Evolutionary conservation across 1,140 invertebrate species (phyloP), one percentile per base, ranked within the genome.

Genomic region (Intoshia linei): DNA sequence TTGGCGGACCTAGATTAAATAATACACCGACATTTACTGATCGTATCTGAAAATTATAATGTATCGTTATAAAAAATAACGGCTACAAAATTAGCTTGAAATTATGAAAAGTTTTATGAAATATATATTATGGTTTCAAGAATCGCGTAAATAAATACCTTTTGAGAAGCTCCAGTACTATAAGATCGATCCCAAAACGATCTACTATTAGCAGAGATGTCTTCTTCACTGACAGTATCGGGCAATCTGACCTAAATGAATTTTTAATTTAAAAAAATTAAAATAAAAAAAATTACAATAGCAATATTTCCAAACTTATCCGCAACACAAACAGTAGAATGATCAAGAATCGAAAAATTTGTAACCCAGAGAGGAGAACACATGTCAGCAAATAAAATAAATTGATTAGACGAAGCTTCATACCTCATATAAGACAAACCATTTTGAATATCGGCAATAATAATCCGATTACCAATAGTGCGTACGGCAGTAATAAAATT

Each of bases 291-390:
- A 59, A 65, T 64, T 51, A 90, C 71, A 41, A 92, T 67, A 37
- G 72, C 68, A 43, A 98, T 66, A 51, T 92, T 95, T n/a, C 87
- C 90, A 66, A 93, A 98, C 57, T 93, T 93, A 54, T 98, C 90
- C 3, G 76, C 77, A 23, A 74, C 71, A 0, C 81, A 83, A 18
- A 92, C 70, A 3, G 87, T 93, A 47, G 87, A 76, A 47, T 87
- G 93, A 61, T 98, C 90, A 13, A 98, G 55, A n/a, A 93, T 62
- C 45, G 71, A 71, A 0, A 73, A 73, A 22, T 73, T 71, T 0
- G 83, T 92, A 2, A 93, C 70, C 75, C 78, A 95, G 34, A 84
- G 63, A 0, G 87, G 87, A 61, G 77, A 73, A 0, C 79, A 90
- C 48, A 95, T 87, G 57, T 98, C 87, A 3, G 83, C 78, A 59